phyloP scores from a whole-genome alignment of 2,113 vertebrate species.

The Semicossyphus pulcher region DNA sequence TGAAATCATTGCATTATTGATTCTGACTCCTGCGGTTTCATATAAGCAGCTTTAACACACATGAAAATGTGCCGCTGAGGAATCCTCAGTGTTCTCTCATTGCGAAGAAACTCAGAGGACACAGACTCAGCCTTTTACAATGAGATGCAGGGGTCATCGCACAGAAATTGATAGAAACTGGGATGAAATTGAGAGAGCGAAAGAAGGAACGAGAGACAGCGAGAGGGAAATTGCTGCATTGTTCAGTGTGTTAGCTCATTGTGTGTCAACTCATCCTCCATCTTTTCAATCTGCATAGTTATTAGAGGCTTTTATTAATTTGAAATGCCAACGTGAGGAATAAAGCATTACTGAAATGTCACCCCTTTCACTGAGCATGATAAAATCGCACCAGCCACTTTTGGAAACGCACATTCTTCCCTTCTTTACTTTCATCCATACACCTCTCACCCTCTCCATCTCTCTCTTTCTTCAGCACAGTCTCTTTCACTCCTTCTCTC shows the following conservation, averaged over 20 bases:
- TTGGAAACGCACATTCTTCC: slow-evolving; percentile 51
- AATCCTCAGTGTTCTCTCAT: slow-evolving; percentile 17
- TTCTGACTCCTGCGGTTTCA: slow-evolving; percentile 44
- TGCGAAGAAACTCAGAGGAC: slow-evolving; percentile 42
- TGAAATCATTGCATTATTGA: slow-evolving; percentile 48
- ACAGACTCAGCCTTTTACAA: slow-evolving; percentile 25
- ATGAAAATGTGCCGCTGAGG: slow-evolving; percentile 24
- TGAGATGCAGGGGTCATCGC: slow-evolving; percentile 60
- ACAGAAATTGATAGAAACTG: slow-evolving; percentile 64
- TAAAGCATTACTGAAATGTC: slow-evolving; percentile 80
- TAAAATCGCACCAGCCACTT: slow-evolving; percentile 69
- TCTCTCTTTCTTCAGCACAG: slow-evolving; percentile 28
- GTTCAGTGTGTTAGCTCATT: slow-evolving; percentile 67
- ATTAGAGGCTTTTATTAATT: slow-evolving; percentile 80
- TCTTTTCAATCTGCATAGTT: slow-evolving; percentile 75
- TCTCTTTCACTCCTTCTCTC: slow-evolving; percentile 56
- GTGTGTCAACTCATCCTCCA: slow-evolving; percentile 67
- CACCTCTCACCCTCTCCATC: not conserved
- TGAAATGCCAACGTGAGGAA: slow-evolving; percentile 78
- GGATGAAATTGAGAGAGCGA: slow-evolving; percentile 61
- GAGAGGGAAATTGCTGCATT: slow-evolving; percentile 65
- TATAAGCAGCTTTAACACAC: slow-evolving; percentile 38
- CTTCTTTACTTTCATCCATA: slow-evolving; percentile 28
- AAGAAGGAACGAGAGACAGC: slow-evolving; percentile 31
- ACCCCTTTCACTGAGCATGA: slow-evolving; percentile 71